Evolutionary conservation across 2,113 vertebrate species (phyloP), one percentile per base, ranked within the genome.

Genomic region (Rhea pennata): DNA sequence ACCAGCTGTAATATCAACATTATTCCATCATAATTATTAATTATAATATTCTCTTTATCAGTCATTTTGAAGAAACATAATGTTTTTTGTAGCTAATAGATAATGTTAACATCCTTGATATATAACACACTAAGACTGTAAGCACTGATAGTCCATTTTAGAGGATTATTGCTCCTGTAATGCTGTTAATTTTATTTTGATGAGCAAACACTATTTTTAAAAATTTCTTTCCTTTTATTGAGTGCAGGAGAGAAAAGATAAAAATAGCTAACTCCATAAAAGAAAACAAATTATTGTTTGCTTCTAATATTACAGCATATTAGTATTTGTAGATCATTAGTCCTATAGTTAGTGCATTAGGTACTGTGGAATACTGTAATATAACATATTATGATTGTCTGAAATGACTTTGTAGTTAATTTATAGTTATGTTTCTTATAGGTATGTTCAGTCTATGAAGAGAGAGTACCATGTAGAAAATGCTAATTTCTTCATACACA

Each of bases 171-270:
- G 69, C 48, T 69, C n/a, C 42, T 92, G 7, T 44, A 84, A 54
- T 74, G 48, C 33, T 64, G 64, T 77, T 93, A 80, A 89, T 93
- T 92, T 90, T 80, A 65, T 93, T 95, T 94, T 86, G 59, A 95
- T 76, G 67, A 93, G 15, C 50, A 70, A 88, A 72, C 20, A 54
- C 3, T n/a, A 42, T 54, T 90, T 93, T 85, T 20, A 15, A 73
- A 15, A 24, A 70, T 74, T 82, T 70, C 19, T 76, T 90, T 92
- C 61, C 62, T 9, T 62, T 71, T 89, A 51, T 26, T 78, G 71
- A 84, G 29, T 44, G 40, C 48, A 62, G 61, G 31, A 75, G 56
- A 54, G 13, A 67, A 92, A 93, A 91, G 10, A 33, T 72, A 71
- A 67, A 48, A 62, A 67, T 87, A 77, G 67, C 8, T 90, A 80